Base-by-base conservation (phyloP, 1,140 invertebrate genomes). In the Pseudomyrmex sp. region DNA sequence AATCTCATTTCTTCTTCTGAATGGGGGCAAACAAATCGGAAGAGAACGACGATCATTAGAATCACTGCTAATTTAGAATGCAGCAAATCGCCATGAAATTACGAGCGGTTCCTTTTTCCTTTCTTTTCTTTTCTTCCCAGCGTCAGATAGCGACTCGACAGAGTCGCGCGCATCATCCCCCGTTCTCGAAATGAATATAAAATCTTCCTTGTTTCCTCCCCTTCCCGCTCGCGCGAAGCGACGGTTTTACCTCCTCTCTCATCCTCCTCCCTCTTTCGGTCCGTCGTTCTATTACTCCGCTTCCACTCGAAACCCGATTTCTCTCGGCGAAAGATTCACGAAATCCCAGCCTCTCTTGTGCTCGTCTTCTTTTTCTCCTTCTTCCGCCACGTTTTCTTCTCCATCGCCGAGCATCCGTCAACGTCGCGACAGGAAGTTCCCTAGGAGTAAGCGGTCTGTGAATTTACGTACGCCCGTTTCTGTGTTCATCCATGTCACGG, bases 51-150 rank as follows among this genome's bases (percentile, higher is more conserved):
- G 52, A 80, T 72, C 76, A 46, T 80, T 70, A 62, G 54, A 72
- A 72, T 70, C 23, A 20, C 44, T 18, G n/a, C 66, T 50, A 59
- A 70, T 23, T 76, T 50, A 56, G 52, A 75, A 82, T 23, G 26
- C 54, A 84, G 82, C 85, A 87, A 89, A 87, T 87, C 84, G 72
- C 82, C 82, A 85, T 87, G 85, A 90, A 90, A 89, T 90, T 87
- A 79, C 82, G 48, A 89, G 80, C 84, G 79, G 69, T 82, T 87
- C 52, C 59, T 26, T 58, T 52, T 48, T 23, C 44, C 20, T 26
- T 52, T 59, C 18, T 48, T 44, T 62, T 56, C 18, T 58, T 52
- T 48, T n/a, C 20, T 58, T 59, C 18, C 26, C 20, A 2, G n/a
- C 65, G 35, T 70, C 20, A 72, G 59, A 61, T 59, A 70, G 8